These are phyloP conservation scores for Ennomos erosarius DNA, from an alignment of 2,888 invertebrate genomes.

Conservation along the genomic window DNA sequence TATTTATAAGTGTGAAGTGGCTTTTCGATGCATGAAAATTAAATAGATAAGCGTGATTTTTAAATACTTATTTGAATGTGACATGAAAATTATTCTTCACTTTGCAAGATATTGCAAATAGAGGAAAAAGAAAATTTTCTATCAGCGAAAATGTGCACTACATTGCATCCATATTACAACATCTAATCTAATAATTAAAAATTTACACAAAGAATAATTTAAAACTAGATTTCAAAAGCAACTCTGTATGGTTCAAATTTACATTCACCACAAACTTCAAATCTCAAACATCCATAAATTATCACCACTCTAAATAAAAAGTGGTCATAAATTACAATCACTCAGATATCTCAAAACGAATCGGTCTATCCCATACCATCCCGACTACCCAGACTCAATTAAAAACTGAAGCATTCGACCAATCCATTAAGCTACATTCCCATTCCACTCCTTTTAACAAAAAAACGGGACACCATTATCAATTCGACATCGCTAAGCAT, in stretches of 20 bases:
- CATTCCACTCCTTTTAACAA: constrained; percentile 51
- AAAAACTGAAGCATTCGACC: constrained; percentile 41
- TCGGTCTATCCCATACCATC: constrained; percentile 18
- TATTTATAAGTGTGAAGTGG: constrained; percentile 9
- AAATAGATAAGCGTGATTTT: too few relatives aligned
- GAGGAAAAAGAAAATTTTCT: too few relatives aligned
- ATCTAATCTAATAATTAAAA: too few relatives aligned
- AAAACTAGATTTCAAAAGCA: too few relatives aligned
- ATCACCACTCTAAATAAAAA: constrained; percentile 24
- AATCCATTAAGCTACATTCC: constrained; percentile 46
- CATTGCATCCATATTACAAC: too few relatives aligned
- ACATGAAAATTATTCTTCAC: too few relatives aligned
- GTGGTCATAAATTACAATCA: constrained; percentile 28
- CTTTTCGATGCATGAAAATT: not conserved
- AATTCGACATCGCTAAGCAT: constrained; percentile 76
- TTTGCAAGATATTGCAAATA: too few relatives aligned
- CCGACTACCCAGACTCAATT: constrained; percentile 33
- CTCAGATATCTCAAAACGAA: constrained; percentile 24
- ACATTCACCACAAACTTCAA: not conserved
- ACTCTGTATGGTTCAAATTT: too few relatives aligned
- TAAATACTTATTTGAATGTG: too few relatives aligned
- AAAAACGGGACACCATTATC: constrained; percentile 67
- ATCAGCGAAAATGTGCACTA: too few relatives aligned
- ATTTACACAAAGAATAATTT: too few relatives aligned
- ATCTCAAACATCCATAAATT: constrained; percentile 16